Percentiles rank a stretch among this genome's conserved stretches.
phyloP scores from a whole-genome alignment of 2,797 vertebrate species.

The Coregonus ussuriensis region DNA sequence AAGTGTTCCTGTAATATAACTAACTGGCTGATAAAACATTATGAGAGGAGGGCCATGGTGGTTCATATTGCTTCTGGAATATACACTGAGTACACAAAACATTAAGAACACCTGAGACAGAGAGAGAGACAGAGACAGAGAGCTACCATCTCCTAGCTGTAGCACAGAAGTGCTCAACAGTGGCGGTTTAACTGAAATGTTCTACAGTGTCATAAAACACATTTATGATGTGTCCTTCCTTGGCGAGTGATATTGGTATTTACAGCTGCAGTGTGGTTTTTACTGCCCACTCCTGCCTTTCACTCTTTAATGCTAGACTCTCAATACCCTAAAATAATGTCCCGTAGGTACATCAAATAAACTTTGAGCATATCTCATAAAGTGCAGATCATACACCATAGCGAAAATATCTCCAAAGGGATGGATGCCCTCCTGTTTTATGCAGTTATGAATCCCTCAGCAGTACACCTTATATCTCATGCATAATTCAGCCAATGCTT shows the following conservation, averaged over 20 bases:
- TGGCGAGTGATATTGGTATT: constrained; percentile 49
- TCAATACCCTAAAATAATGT: constrained; percentile 42
- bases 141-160: too few species aligned
- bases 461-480: constrained; percentile 7
- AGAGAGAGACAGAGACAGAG: too few species aligned
- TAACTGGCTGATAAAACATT: too few species aligned
- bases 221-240: constrained; percentile 31
- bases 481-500: constrained; percentile 22
- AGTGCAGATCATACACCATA: neutral
- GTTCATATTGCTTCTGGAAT: too few species aligned
- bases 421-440: neutral
- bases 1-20: too few species aligned
- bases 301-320: neutral
- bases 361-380: neutral
- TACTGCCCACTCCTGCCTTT: constrained; percentile 38
- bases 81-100: too few species aligned
- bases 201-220: constrained; percentile 27
- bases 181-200: neutral
- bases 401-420: neutral
- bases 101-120: too few species aligned
- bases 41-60: too few species aligned
- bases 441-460: neutral
- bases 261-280: constrained; percentile 51
- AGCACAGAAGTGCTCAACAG: too few species aligned
- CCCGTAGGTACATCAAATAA: neutral